Conservation (phyloP, 2,888 invertebrate genomes). For the Polia nebulosa region DNA sequence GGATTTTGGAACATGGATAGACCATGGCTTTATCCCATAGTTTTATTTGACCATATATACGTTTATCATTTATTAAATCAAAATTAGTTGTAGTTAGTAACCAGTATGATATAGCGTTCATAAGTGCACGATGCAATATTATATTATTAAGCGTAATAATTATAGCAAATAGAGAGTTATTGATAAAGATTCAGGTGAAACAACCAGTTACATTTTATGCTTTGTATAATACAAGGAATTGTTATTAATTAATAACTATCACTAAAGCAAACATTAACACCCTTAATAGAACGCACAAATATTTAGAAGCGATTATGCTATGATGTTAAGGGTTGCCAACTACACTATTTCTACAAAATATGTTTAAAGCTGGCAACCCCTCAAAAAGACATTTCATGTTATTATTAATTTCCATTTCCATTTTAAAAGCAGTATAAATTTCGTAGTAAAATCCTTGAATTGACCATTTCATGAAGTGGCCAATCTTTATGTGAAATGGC, state of each 20-base stretch:
- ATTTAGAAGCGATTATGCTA: too few species aligned
- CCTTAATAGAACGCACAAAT: background rate
- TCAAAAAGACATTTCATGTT: background rate
- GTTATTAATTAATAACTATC: background rate
- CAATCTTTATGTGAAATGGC: too few species aligned
- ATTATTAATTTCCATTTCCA: background rate
- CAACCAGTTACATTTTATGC: constrained; percentile 14
- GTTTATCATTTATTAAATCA: background rate
- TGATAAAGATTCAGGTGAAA: background rate
- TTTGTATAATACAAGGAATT: background rate
- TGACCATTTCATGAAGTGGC: too few species aligned
- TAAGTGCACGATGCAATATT: constrained; percentile 29
- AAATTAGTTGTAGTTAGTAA: constrained; percentile 15
- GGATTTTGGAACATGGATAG: background rate
- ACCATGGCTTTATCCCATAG: background rate
- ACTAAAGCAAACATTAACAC: constrained; percentile 2
- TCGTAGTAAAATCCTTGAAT: too few species aligned
- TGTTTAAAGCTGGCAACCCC: background rate
- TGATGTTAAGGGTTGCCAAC: background rate
- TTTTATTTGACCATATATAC: background rate
- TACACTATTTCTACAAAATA: background rate
- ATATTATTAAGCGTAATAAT: constrained; percentile 9
- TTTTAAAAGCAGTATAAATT: constrained; percentile 7
- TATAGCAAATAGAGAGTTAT: background rate
- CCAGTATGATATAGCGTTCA: too few species aligned